Evolutionary conservation across 1,140 invertebrate genomes (phyloP).

Genomic region (Mizuhopecten yessoensis): DNA sequence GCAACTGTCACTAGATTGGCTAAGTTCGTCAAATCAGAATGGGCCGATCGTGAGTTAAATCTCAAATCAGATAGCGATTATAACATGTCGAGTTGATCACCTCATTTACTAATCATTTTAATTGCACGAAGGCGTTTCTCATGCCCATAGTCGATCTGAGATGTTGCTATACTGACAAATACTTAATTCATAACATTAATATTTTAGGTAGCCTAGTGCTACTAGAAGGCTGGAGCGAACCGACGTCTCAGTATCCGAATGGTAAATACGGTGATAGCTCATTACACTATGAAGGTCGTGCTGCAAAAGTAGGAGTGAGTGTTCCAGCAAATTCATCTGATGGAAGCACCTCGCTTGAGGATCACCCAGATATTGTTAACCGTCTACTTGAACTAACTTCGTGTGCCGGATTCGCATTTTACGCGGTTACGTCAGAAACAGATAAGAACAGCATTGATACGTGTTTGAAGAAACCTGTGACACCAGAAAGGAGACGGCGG

Average conservation of each 20-base stretch:
- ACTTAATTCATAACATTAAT: background rate
- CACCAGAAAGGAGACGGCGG: background rate
- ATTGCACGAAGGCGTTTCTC: too few relatives aligned
- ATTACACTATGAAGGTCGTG: conserved; percentile 48
- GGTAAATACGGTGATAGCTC: conserved; percentile 54
- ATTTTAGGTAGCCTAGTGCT: conserved; percentile 53
- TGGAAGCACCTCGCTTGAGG: too few relatives aligned
- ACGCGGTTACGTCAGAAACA: background rate
- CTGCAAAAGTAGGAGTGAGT: conserved; percentile 49
- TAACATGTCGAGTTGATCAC: too few relatives aligned
- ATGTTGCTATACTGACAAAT: too few relatives aligned
- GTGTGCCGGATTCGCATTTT: conserved; percentile 54
- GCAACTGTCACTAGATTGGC: conserved; percentile 51
- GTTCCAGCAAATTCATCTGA: background rate
- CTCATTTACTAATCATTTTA: too few relatives aligned
- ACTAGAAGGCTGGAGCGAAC: conserved; percentile 61
- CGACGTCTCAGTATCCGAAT: conserved; percentile 54
- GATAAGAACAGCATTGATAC: background rate
- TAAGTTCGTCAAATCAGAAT: conserved; percentile 55
- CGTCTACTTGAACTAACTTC: conserved; percentile 46
- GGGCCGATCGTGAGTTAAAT: conserved; percentile 57
- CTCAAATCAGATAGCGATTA: too few relatives aligned
- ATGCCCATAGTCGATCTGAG: too few relatives aligned
- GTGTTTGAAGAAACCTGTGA: background rate
- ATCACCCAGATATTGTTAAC: background rate